Conservation (phyloP, 2,888 invertebrate species). For the Acanthosepion pharaonis region DNA sequence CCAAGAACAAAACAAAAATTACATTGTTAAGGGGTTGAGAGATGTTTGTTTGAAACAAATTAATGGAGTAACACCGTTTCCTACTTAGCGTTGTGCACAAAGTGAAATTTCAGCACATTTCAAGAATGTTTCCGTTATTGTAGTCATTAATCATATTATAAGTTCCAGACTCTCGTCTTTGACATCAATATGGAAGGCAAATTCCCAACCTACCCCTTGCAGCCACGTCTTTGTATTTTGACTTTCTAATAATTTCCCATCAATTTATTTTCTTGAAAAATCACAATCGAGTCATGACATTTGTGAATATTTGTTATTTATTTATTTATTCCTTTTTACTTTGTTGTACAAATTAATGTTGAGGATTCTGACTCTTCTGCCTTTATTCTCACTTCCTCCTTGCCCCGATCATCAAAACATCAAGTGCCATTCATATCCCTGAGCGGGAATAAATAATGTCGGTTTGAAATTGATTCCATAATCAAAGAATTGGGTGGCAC, state of each 20-base stretch:
- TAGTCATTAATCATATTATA: constrained; percentile 13
- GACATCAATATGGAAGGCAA: neutral
- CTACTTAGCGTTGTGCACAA: neutral
- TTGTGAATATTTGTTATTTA: neutral
- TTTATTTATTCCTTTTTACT: neutral
- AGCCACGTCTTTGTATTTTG: neutral
- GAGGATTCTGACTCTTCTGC: neutral
- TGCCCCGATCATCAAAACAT: neutral
- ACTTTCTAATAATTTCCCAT: neutral
- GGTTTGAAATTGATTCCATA: constrained; percentile 10
- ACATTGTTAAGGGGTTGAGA: neutral
- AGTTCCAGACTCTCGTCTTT: neutral
- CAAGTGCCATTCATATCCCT: neutral
- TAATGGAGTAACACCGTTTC: neutral
- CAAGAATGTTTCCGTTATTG: neutral
- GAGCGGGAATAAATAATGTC: neutral
- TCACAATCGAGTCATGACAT: constrained; percentile 6
- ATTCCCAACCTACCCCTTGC: neutral
- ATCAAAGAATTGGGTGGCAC: neutral
- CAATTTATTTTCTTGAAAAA: constrained; percentile 33
- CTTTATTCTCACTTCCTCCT: neutral
- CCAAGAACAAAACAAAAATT: neutral
- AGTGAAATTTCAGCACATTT: neutral
- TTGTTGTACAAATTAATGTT: neutral
- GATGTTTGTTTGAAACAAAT: neutral